Base-by-base conservation (phyloP, 2,888 invertebrate genomes). In the Cephus sareptanus region DNA sequence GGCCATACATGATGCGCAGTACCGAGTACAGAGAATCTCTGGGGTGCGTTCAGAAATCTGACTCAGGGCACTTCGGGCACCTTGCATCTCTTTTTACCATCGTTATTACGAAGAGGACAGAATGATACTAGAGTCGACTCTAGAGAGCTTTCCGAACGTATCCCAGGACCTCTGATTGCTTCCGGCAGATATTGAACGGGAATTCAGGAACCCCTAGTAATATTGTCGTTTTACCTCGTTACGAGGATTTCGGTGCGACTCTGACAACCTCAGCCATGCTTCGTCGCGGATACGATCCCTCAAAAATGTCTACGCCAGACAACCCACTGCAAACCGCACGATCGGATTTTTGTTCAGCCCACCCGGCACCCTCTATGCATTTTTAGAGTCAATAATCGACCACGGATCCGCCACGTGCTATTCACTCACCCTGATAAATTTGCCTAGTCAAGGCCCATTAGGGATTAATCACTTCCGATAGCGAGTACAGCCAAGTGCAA, bases 111-210 rank as follows among this genome's bases (percentile, higher is more conserved):
- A 35, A 12, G 12, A 35, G 35, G 35, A 35, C 35, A 12, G 35
- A 35, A 35, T 3, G 3, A 35, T 35, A 12, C 35, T 12, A 12
- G 35, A 35, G 35, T 35, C 35, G 35, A 35, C 12, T 35, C 12
- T 35, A 12, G 12, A 35, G 1, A 12, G 12, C 35, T 35, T 35
- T 35, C 35, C 35, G 35, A 35, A 12, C 35, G 35, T 12, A 35
- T 35, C 12, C 35, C 35, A 35, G 35, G 23, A 56, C 9, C 23
- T 82, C 82, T 84, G 84, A 89, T 89, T 87, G 85, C 87, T 86
- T 89, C 88, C 89, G 87, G 80, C 86, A 87, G 88, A 89, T 87
- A 89, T 89, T 86, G 85, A 86, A 84, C 84, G 81, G 77, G 84
- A 86, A 87, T 85, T 86, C 81, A 84, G 76, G 82, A 83, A 81